These are phyloP conservation scores for Nephrotoma flavescens DNA, from an alignment of 2,888 invertebrate genomes.

Conservation along the genomic window DNA sequence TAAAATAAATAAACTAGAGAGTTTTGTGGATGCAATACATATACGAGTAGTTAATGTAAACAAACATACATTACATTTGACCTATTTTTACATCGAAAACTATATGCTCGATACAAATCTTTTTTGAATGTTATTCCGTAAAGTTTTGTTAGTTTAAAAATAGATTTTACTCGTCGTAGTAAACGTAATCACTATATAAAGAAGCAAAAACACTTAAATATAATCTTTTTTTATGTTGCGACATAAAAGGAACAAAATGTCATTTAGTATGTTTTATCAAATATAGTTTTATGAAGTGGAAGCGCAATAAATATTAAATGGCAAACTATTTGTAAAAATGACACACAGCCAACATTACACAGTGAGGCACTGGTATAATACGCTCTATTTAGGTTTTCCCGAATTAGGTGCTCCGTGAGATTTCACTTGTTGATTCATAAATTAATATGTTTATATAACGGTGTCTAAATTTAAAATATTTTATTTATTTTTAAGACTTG, in stretches of 20 bases:
- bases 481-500: background rate
- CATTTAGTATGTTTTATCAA: too few relatives aligned
- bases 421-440: background rate
- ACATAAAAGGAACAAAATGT: background rate
- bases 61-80: background rate
- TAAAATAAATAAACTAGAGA: background rate
- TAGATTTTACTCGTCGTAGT: background rate
- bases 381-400: too few relatives aligned
- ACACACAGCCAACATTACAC: too few relatives aligned
- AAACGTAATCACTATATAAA: background rate
- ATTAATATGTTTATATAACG: background rate
- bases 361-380: too few relatives aligned
- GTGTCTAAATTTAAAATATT: background rate
- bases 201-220: background rate
- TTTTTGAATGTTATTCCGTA: background rate
- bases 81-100: background rate
- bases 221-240: background rate
- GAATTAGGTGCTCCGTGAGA: background rate
- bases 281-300: background rate
- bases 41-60: background rate
- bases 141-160: background rate
- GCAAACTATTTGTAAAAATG: background rate
- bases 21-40: background rate
- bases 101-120: background rate
- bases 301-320: background rate